Conservation (phyloP, 2,113 vertebrate genomes). For the Poecilia latipinna region DNA sequence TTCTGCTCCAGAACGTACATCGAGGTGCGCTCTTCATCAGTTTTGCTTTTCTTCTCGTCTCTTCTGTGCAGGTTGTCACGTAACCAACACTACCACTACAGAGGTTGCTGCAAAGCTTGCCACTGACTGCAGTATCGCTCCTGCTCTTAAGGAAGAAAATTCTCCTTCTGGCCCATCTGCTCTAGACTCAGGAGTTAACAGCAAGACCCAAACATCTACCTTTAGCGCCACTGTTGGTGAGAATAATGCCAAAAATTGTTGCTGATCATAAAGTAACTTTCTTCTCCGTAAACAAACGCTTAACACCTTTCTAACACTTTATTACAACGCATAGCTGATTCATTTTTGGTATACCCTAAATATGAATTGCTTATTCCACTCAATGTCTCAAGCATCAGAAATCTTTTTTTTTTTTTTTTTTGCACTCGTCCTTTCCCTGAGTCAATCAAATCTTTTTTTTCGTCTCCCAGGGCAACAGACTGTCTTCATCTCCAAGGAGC, state of each 20-base stretch:
- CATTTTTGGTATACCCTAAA: background rate
- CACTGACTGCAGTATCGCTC: background rate
- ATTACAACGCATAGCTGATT: background rate
- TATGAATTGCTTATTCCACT: too few relatives aligned
- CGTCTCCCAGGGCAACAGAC: constrained; percentile 13
- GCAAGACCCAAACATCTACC: background rate
- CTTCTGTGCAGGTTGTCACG: background rate
- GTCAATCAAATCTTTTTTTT: background rate
- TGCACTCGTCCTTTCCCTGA: background rate
- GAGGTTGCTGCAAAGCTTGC: background rate
- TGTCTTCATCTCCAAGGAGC: constrained; percentile 9
- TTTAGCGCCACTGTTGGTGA: background rate
- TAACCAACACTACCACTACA: background rate
- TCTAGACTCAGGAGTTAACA: background rate
- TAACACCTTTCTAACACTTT: background rate
- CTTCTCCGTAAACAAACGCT: background rate
- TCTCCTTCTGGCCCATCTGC: background rate
- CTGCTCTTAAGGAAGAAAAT: background rate
- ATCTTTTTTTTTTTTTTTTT: too few relatives aligned
- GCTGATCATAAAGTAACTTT: background rate
- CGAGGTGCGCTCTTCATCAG: background rate
- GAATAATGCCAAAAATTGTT: background rate
- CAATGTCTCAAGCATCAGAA: too few relatives aligned
- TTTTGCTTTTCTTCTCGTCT: background rate
- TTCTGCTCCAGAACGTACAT: background rate